Base-by-base conservation (phyloP, 92 coral and sea anemone genomes). In the Porites lobata region DNA sequence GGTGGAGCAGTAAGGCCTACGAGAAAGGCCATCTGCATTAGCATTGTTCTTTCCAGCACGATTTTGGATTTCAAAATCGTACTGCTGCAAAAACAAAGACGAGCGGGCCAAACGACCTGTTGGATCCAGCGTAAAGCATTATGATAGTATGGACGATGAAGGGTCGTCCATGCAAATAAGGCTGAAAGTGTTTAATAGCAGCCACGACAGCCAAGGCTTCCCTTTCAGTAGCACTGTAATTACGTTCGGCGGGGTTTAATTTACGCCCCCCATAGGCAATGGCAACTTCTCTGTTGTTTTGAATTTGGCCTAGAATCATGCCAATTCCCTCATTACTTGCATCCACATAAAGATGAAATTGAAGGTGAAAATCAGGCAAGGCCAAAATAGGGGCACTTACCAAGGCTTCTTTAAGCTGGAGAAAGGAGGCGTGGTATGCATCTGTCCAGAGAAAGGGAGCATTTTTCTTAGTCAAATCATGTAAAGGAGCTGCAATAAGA, bases 21-120 rank as follows among this genome's bases (percentile, higher is more conserved):
- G 75, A 7, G 91, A 86, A 4, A 93, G 65, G 7, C 86, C 96
- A 22, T 86, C 96, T 0, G 96, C 96, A 52, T 87, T 91, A 6
- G 65, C 80, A 29, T 90, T 90, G 3, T 6, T 17, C 6, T 2
- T 18, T 3, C 91, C 90, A 21, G 89, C 71, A 11, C 96, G 22
- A 77, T 93, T 86, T 15, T 74, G 79, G 26, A 93, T 93, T 7
- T 82, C 91, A 43, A 86, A 93, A 29, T 90, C 89, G 21, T 47
- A 87, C 15, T 84, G 82, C 63, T 87, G 88, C 17, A 93, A 43
- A 0, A 81, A 50, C 67, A 92, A 14, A 4, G 89, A 64, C 95
- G 93, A 92, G 6, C 93, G 87, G 2, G 89, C 93, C 24, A 92
- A 43, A 13, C 89, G 63, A 9, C 91, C 93, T 0, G 80, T 63